A percentile compares a stretch with the other conserved stretches of the same genome.
Conservation (phyloP, 2,113 vertebrate genomes). For the Nematolebias whitei region DNA sequence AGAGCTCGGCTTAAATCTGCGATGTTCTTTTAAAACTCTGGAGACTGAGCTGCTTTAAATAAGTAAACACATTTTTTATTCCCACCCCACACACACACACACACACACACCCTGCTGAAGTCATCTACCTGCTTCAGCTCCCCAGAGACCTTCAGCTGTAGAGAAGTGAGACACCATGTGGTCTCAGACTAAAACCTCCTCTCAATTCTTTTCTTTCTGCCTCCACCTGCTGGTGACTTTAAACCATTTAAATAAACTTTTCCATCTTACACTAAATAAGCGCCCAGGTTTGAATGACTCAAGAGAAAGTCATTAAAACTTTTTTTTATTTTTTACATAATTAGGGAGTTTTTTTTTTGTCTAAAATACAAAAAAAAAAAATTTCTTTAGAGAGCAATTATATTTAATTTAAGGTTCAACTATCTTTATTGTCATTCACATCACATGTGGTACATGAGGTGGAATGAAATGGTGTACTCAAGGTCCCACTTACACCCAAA, state of each 20-base stretch:
- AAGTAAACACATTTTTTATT: constrained; percentile 14
- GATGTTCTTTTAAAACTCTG: background rate
- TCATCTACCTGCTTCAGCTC: constrained; percentile 45
- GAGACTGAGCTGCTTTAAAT: constrained; percentile 9
- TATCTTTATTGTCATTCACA: too few relatives aligned
- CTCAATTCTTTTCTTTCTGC: constrained; percentile 66
- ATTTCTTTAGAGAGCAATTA: too few relatives aligned
- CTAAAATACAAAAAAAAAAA: too few relatives aligned
- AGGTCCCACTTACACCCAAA: too few relatives aligned
- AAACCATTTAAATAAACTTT: constrained; percentile 1
- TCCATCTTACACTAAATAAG: background rate
- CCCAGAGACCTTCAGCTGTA: constrained; percentile 3
- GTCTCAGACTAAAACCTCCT: constrained; percentile 15
- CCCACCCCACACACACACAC: too few relatives aligned
- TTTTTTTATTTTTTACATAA: background rate
- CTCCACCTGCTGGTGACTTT: constrained; percentile 72
- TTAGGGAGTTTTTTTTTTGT: too few relatives aligned
- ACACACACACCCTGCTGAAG: constrained; percentile 1
- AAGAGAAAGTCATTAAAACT: background rate
- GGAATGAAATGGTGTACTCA: too few relatives aligned
- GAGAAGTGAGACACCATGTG: constrained; percentile 48
- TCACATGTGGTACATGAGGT: too few relatives aligned
- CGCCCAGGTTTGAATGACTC: background rate
- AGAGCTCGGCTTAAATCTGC: constrained; percentile 35
- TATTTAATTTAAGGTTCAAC: too few relatives aligned